Percentiles rank a stretch among this genome's conserved stretches.
Evolutionary conservation across 2,797 vertebrate species (phyloP).

Genomic region (Graptemys geographica): DNA sequence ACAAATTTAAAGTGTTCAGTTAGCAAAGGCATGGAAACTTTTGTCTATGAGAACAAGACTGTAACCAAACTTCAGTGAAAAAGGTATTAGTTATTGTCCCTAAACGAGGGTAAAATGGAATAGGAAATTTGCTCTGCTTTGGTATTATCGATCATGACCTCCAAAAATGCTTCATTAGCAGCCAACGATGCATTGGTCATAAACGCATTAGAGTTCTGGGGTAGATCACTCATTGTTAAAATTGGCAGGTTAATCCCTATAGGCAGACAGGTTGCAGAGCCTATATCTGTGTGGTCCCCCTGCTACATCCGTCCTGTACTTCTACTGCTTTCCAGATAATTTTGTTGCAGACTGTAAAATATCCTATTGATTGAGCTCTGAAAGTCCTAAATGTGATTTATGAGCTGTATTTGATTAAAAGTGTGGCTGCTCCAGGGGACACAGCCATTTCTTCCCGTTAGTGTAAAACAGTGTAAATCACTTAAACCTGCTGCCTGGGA

Average conservation of each 20-base stretch:
- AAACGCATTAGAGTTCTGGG: slow-evolving; percentile 75
- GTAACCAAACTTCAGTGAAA: slow-evolving; percentile 59
- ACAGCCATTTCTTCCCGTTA: slow-evolving; percentile 61
- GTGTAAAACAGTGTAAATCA: slow-evolving; percentile 63
- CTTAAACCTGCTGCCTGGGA: slow-evolving; percentile 47
- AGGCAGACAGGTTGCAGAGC: slow-evolving; percentile 32
- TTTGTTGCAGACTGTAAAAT: slow-evolving; percentile 74
- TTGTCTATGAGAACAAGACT: slow-evolving; percentile 12
- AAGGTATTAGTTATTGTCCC: slow-evolving; percentile 66
- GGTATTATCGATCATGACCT: slow-evolving; percentile 84
- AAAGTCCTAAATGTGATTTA: slow-evolving; percentile 79
- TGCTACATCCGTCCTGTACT: slow-evolving; percentile 51
- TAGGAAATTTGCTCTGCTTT: slow-evolving; percentile 79
- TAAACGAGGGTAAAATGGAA: slow-evolving; percentile 78
- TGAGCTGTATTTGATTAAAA: slow-evolving; percentile 77
- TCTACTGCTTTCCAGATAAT: slow-evolving; percentile 59
- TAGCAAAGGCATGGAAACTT: slow-evolving; percentile 23
- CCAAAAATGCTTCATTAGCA: slow-evolving; percentile 81
- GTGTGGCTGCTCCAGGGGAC: slow-evolving; percentile 48
- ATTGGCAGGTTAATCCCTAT: slow-evolving; percentile 65
- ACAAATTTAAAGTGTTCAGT: not conserved
- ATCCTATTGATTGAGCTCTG: slow-evolving; percentile 76
- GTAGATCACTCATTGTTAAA: slow-evolving; percentile 75
- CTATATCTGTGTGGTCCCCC: slow-evolving; percentile 16
- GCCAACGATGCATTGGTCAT: slow-evolving; percentile 62